Percentiles rank a stretch among this genome's conserved stretches.
phyloP scores from a whole-genome alignment of 92 coral and sea anemone species.

The Epizoanthus stellaris region DNA sequence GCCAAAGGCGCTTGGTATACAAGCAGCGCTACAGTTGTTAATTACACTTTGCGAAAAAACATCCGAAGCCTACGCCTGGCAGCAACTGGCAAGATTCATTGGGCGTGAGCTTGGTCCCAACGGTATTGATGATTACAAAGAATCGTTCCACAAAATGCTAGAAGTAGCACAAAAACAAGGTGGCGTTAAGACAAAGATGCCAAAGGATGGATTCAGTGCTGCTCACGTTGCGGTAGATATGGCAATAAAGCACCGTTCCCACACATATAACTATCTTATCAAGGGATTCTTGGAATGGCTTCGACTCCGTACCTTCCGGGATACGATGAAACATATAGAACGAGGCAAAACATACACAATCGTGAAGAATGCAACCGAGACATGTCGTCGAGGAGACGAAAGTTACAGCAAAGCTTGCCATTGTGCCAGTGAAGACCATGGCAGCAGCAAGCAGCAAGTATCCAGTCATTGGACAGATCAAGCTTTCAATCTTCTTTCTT shows the following conservation, averaged over 20 bases:
- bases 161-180: constrained; percentile 15
- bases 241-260: constrained; percentile 58
- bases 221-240: constrained; percentile 69
- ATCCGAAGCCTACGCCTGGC: constrained; percentile 64
- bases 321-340: neutral
- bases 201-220: constrained; percentile 49
- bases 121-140: constrained; percentile 18
- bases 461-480: constrained; percentile 75
- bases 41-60: constrained; percentile 30
- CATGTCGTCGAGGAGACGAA: constrained; percentile 49
- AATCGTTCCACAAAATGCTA: neutral
- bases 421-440: constrained; percentile 11
- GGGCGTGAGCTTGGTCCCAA: constrained; percentile 66
- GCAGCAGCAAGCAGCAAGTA: constrained; percentile 36
- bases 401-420: constrained; percentile 59
- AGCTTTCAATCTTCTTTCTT: constrained; percentile 58
- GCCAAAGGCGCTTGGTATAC: neutral
- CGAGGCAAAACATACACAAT: neutral
- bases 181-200: constrained; percentile 6
- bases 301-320: constrained; percentile 39
- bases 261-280: constrained; percentile 51
- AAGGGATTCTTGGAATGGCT: constrained; percentile 60
- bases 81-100: constrained; percentile 71
- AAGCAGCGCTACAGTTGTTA: constrained; percentile 33
- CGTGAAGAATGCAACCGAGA: constrained; percentile 2